phyloP scores from a whole-genome alignment of 2,888 invertebrate species.

The Seladonia tumulorum region DNA sequence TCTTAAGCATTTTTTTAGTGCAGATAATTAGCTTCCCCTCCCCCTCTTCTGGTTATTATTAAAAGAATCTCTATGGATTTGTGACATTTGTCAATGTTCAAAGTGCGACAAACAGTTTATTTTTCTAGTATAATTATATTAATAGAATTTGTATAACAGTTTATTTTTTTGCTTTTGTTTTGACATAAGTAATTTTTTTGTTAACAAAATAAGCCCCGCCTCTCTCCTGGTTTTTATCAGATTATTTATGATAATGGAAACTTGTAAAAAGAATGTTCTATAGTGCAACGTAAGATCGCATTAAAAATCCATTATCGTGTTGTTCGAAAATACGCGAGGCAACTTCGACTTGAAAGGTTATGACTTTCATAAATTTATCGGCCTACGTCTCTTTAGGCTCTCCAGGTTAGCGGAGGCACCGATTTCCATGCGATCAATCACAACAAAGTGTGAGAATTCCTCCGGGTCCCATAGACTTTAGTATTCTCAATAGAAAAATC shows the following conservation, averaged over 20 bases:
- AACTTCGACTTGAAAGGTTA: slow-evolving; percentile 71
- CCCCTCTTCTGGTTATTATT: too few relatives aligned
- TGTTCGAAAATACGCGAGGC: slow-evolving; percentile 5
- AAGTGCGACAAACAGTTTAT: too few relatives aligned
- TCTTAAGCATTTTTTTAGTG: too few relatives aligned
- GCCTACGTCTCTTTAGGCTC: slow-evolving; percentile 67
- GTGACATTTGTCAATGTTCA: too few relatives aligned
- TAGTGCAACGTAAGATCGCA: background rate
- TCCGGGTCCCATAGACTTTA: slow-evolving; percentile 54
- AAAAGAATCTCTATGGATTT: background rate
- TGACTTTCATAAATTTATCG: slow-evolving; percentile 71
- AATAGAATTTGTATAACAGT: too few relatives aligned
- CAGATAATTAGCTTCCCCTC: too few relatives aligned
- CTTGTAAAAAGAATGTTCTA: background rate
- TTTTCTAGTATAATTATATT: too few relatives aligned
- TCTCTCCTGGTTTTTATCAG: background rate
- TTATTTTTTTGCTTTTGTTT: too few relatives aligned
- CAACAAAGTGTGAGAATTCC: slow-evolving; percentile 69
- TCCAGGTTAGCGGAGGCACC: slow-evolving; percentile 43
- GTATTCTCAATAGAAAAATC: slow-evolving; percentile 27
- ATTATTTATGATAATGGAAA: background rate
- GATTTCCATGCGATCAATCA: slow-evolving; percentile 54
- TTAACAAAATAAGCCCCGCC: background rate
- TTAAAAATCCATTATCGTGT: background rate
- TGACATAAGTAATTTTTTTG: background rate